Conservation (phyloP, 2,888 invertebrate genomes). For the Caenorhabditis japonica region DNA sequence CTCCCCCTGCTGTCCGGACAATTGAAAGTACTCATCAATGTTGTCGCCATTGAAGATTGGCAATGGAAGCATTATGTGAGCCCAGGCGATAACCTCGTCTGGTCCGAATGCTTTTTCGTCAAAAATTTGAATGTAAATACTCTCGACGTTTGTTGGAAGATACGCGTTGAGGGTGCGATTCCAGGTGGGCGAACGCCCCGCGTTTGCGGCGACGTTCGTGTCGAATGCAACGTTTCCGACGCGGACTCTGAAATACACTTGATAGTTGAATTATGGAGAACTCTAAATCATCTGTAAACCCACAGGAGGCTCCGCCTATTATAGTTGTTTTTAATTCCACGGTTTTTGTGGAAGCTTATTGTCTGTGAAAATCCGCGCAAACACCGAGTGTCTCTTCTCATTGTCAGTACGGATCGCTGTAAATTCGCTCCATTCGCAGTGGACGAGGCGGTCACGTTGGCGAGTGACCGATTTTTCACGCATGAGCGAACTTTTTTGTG, state of each 20-base stretch:
- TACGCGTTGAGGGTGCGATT: constrained; percentile 93
- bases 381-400: too few species aligned
- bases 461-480: too few species aligned
- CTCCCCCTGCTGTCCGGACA: constrained; percentile 94
- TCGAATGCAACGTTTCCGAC: constrained; percentile 95
- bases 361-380: too few species aligned
- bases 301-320: too few species aligned
- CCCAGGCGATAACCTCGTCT: constrained; percentile 95
- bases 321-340: too few species aligned
- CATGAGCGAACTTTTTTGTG: too few species aligned
- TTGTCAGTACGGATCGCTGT: too few species aligned
- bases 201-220: constrained; percentile 93
- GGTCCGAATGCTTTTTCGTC: constrained; percentile 95
- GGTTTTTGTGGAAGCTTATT: too few species aligned
- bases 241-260: constrained; percentile 82
- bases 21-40: constrained; percentile 92
- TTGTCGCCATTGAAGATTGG: constrained; percentile 88
- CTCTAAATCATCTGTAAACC: too few species aligned
- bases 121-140: constrained; percentile 92
- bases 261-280: neutral
- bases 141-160: constrained; percentile 89
- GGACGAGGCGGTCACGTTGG: too few species aligned
- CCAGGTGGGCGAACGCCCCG: constrained; percentile 87
- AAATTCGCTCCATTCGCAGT: too few species aligned
- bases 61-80: constrained; percentile 88